These are phyloP conservation scores for Lampris incognitus DNA, from an alignment of 2,113 vertebrate genomes.

Conservation along the genomic window DNA sequence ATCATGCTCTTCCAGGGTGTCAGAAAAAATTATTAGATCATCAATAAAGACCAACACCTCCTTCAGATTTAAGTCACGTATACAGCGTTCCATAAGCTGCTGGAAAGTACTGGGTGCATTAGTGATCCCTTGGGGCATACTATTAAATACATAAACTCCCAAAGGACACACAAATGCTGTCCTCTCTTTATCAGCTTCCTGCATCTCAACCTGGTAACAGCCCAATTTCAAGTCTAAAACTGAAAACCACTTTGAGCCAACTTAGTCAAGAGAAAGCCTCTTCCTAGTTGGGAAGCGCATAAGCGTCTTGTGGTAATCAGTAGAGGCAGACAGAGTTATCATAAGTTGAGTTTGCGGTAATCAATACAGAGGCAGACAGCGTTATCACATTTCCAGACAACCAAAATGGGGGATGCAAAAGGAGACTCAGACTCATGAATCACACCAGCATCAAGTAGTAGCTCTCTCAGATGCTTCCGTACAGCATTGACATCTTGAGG, in stretches of 20 bases:
- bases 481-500: slow-evolving; percentile 14
- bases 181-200: slow-evolving; percentile 24
- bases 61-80: slow-evolving; percentile 10
- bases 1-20: slow-evolving; percentile 27
- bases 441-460: slow-evolving; percentile 1
- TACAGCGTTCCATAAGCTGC: slow-evolving; percentile 13
- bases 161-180: slow-evolving; percentile 29
- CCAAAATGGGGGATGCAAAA: neutral
- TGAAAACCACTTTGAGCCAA: slow-evolving; percentile 16
- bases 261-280: slow-evolving; percentile 13
- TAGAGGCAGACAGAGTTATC: too few species aligned
- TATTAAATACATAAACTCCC: slow-evolving; percentile 31
- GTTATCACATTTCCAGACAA: too few species aligned
- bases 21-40: slow-evolving; percentile 19
- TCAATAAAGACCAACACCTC: slow-evolving; percentile 8
- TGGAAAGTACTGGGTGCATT: slow-evolving; percentile 32
- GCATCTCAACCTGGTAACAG: slow-evolving; percentile 24
- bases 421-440: slow-evolving; percentile 10
- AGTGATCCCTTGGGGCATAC: slow-evolving; percentile 22
- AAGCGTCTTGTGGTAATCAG: slow-evolving; percentile 16
- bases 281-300: slow-evolving; percentile 18
- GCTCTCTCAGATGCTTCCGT: slow-evolving; percentile 4
- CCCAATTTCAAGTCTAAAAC: slow-evolving; percentile 8
- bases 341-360: slow-evolving; percentile 11
- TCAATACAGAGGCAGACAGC: slow-evolving; percentile 5